Base-by-base conservation (phyloP, 2,888 invertebrate species). In the Blastobasis adustella region DNA sequence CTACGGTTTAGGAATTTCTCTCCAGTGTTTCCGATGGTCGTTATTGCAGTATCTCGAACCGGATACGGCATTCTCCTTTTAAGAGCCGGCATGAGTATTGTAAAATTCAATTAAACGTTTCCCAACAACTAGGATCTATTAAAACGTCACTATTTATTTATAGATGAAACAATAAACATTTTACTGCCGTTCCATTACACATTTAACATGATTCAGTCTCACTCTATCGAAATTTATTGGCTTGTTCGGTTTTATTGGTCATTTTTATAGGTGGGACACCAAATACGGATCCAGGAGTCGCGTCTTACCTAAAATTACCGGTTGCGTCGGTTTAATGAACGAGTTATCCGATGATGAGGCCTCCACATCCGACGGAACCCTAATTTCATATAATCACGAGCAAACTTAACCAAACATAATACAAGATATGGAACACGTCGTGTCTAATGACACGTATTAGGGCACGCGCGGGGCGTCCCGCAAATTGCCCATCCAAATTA, bases 401-500 rank as follows among this genome's bases (percentile, higher is more conserved):
- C 66, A 76, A 80, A 79, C 76, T 73, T 77, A 71, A 73, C 72
- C 82, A 84, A 84, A 83, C 76, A 80, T 71, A 78, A 81, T 77
- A 69, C 69, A 62, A 55, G 62, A 52, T 53, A 58, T 59, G 60
- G 56, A 58, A 61, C 49, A 49, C 40, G 52, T 23, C 23, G 23
- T 47, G 50, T 65, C 65, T 78, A 79, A 84, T 82, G 75, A 79
- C 73, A 80, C 72, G 73, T 77, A 74, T 66, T 61, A 63, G 66
- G 66, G 65, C 72, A 71, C 76, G 79, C 76, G 77, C 73, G 77
- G 71, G 76, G 72, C 78, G 76, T 82, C 82, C 78, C 75, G 75
- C 78, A 79, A 84, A 84, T 86, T 83, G 72, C 73, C 77, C 79
- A 72, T 82, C 80, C 73, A 79, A 84, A 82, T 85, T 85, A 82